These are phyloP conservation scores for Palythoa grandiflora DNA, from an alignment of 92 coral and sea anemone species.

Conservation along the genomic window DNA sequence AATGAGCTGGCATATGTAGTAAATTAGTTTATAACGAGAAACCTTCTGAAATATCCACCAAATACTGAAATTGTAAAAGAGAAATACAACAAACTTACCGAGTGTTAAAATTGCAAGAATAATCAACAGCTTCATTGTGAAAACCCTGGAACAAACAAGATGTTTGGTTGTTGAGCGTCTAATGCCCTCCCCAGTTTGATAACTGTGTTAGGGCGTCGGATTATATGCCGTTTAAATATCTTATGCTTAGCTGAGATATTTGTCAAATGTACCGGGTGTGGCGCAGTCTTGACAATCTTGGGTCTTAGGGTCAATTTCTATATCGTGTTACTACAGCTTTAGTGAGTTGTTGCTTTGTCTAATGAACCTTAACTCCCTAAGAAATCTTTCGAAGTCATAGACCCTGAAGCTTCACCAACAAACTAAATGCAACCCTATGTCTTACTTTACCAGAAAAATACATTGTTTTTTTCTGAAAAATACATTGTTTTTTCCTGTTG, in stretches of 20 bases:
- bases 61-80: neutral
- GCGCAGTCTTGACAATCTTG: constrained; percentile 1
- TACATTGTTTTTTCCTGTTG: neutral
- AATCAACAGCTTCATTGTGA: constrained; percentile 2
- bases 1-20: too few relatives aligned
- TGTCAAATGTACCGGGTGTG: constrained; percentile 11
- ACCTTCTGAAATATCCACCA: too few relatives aligned
- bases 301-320: neutral
- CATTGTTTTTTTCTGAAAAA: neutral
- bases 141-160: neutral
- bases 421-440: neutral
- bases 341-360: neutral
- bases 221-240: neutral
- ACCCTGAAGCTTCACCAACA: neutral
- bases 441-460: neutral
- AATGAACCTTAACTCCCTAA: neutral
- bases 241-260: neutral
- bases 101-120: neutral
- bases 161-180: neutral
- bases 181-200: neutral
- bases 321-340: neutral
- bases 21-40: too few relatives aligned
- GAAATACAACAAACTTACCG: neutral
- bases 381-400: neutral
- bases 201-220: neutral